Conservation (phyloP, 1,140 invertebrate genomes). For the Meteorus sp. region DNA sequence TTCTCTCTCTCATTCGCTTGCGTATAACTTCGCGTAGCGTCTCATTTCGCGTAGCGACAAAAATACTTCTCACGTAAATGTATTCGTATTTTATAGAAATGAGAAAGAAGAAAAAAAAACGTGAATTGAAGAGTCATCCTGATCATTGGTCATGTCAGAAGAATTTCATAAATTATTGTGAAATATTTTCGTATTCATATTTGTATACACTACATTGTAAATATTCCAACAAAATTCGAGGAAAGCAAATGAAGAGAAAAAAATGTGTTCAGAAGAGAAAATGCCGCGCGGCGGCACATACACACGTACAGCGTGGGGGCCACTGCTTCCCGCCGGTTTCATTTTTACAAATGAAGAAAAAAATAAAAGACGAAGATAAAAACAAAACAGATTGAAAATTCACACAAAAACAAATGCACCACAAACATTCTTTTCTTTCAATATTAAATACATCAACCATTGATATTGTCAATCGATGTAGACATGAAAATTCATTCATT, state of each 20-base stretch:
- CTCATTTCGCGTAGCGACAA: conserved; percentile 21
- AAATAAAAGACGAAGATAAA: background rate
- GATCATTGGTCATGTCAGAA: too few relatives aligned
- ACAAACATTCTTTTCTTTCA: too few relatives aligned
- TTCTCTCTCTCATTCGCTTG: conserved; percentile 15
- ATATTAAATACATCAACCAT: too few relatives aligned
- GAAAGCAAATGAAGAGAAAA: background rate
- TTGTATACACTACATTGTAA: background rate
- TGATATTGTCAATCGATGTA: too few relatives aligned
- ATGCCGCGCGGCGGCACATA: conserved; percentile 17
- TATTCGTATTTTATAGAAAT: too few relatives aligned
- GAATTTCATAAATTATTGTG: too few relatives aligned
- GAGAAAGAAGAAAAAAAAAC: too few relatives aligned
- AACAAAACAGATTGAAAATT: too few relatives aligned
- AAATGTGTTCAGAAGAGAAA: conserved; percentile 4
- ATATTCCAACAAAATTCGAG: background rate
- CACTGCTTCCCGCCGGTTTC: conserved; percentile 21
- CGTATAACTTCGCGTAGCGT: conserved; percentile 4
- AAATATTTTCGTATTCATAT: background rate
- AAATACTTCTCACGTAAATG: background rate
- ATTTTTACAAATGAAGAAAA: background rate
- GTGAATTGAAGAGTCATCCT: too few relatives aligned
- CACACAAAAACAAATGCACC: too few relatives aligned
- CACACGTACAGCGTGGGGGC: background rate
- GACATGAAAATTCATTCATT: too few relatives aligned